Base-by-base conservation (phyloP, 2,888 invertebrate species). In the Torymus auratus region DNA sequence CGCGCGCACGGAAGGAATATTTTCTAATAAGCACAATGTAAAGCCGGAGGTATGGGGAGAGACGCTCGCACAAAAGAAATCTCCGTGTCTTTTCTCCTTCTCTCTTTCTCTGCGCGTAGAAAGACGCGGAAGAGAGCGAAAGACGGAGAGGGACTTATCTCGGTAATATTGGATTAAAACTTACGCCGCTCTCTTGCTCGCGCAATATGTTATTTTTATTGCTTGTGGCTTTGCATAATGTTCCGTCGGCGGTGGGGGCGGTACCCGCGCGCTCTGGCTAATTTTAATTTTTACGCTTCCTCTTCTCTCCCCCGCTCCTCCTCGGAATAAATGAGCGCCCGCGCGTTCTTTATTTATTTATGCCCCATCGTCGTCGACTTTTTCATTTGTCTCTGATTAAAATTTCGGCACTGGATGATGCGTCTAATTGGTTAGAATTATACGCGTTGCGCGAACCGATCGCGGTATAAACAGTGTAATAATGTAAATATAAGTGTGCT, bases 131-230 rank as follows among this genome's bases (percentile, higher is more conserved):
- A 55, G 61, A 50, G 20, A 60, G 65, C 56, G 77, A 15, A 71
- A 55, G 61, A 41, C 41, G 41, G 41, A 78, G 83, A 84, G 84
- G 83, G 89, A 90, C 88, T 90, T 90, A 90, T 90, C 91, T 90
- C 86, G 28, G 90, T 90, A 89, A 90, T 90, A 91, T 91, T 91
- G 90, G 91, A 91, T 91, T 91, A 91, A 91, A 91, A 91, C 90
- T 91, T 90, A 89, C 88, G 88, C 90, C 88, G 88, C 88, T 88
- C 41, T 88, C 87, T 88, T 86, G 87, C 87, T 88, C 86, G 87
- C 86, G 91, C 90, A 91, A 91, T 91, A 91, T 90, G 91, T 91
- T 91, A 91, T 91, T 91, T 91, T 91, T 91, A 91, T 91, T 91
- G 90, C 91, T 67, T 87, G 88, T 88, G 89, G 91, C 89, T 91